Conservation (phyloP, 1,140 invertebrate genomes). For the Neoseiulus cucumeris region DNA sequence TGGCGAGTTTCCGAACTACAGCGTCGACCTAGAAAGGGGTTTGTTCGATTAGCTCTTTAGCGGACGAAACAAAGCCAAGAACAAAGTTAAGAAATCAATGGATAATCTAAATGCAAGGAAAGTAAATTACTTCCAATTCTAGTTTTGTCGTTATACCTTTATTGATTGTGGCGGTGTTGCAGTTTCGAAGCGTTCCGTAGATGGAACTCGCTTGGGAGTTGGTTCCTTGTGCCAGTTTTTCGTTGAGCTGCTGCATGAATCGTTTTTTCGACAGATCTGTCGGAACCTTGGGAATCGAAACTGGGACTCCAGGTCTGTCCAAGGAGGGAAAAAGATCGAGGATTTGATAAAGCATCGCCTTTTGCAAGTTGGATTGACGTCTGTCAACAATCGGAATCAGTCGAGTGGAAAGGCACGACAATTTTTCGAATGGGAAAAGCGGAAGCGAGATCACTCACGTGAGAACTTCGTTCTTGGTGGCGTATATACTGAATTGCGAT, state of each 20-base stretch:
- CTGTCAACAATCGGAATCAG: no score
- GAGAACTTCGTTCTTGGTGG: conserved; percentile 7
- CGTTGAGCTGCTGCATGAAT: conserved; percentile 8
- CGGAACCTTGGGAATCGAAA: conserved; percentile 7
- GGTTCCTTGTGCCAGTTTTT: conserved; percentile 1
- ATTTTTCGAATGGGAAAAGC: no score
- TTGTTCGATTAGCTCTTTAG: no score
- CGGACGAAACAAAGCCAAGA: no score
- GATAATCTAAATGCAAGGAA: no score
- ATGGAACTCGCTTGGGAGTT: neutral
- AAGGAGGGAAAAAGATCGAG: neutral
- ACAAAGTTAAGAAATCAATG: no score
- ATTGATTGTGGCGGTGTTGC: neutral
- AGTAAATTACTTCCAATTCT: no score
- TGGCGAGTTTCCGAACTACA: conserved; percentile 5
- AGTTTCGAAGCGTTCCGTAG: neutral
- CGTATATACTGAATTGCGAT: conserved; percentile 7
- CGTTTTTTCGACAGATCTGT: conserved; percentile 8
- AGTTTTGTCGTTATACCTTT: neutral
- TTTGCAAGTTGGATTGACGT: no score
- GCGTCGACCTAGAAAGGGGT: neutral
- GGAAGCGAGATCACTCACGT: neutral
- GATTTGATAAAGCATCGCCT: no score
- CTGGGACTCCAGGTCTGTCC: neutral
- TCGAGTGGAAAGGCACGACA: no score